These are phyloP conservation scores for Riparia riparia DNA, from an alignment of 2,113 vertebrate genomes.

Conservation along the genomic window DNA sequence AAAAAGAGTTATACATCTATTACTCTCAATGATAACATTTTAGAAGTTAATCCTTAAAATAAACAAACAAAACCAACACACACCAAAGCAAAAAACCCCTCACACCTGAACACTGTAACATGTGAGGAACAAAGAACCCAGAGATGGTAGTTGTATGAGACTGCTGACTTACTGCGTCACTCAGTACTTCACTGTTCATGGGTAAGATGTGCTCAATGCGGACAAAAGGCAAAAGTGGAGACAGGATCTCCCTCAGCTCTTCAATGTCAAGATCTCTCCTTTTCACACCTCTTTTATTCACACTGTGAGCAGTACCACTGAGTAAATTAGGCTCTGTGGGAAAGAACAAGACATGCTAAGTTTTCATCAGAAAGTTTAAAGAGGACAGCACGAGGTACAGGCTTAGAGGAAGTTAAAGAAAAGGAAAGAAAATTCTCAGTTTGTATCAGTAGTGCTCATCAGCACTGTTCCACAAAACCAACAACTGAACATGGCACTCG, in stretches of 20 bases:
- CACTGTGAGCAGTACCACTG: conserved; percentile 97
- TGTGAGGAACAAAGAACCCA: background rate
- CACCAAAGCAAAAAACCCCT: background rate
- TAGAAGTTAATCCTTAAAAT: background rate
- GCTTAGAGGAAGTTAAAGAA: background rate
- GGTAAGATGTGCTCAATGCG: conserved; percentile 96
- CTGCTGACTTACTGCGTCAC: conserved; percentile 87
- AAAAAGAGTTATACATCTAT: background rate
- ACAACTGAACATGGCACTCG: background rate
- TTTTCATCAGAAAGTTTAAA: background rate
- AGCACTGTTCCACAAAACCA: background rate
- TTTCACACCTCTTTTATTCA: conserved; percentile 97
- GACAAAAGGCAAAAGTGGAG: conserved; percentile 90
- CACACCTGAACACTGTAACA: background rate
- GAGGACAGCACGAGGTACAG: background rate
- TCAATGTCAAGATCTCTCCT: conserved; percentile 95
- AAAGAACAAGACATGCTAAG: background rate
- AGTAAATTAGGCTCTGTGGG: conserved; percentile 93
- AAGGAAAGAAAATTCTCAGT: background rate
- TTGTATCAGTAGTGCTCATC: background rate
- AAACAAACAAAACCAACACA: background rate
- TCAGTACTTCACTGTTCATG: conserved; percentile 90
- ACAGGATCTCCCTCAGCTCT: conserved; percentile 95
- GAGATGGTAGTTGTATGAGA: background rate
- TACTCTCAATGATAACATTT: background rate